Evolutionary conservation across 2,888 invertebrate species (phyloP), one percentile per base, ranked within the genome.

Genomic region (Hedya salicella): DNA sequence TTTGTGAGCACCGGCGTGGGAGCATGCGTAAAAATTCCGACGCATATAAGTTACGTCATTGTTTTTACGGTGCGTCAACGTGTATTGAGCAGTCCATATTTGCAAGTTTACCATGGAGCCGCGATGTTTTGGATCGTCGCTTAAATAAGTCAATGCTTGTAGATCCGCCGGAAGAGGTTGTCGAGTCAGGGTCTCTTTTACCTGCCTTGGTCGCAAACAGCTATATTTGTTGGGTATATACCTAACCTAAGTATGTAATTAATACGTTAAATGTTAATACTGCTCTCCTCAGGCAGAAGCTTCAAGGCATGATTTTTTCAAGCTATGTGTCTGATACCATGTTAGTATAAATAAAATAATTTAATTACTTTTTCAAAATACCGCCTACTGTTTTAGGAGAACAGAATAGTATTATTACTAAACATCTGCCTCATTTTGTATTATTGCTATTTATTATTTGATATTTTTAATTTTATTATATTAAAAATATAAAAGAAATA

Each of bases 401-500:
- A 1, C 25, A 25, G 25, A 6, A 25, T 25, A 25, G 25, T 61
- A 39, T 9, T 61, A 25, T 14, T 44, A 32, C 6, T 49, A 61
- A 32, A 49, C 32, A 30, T 42, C 59, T 65, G 64, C 59, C 64
- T 65, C 59, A 65, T 52, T 59, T 9, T 52, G 19, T 57, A 57
- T 57, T 17, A 49, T 42, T 53, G 48, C 39, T 64, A 25, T 64
- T 64, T 42, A 59, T 52, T 65, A 46, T 44, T 32, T 14, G 17
- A 40, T 17, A 54, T 21, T 61, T 36, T 50, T 53, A 53, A 49
- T 49, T 25, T 44, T 36, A 42, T 60, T 60, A 2, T 14, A 53
- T 30, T 50, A 50, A 17, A 16, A 13, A n/a, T 36, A 30, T 52
- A 42, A 46, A n/a, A 21, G 5, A 30, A 50, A 21, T 32, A 21